Base-by-base conservation (phyloP, 2,113 vertebrate species). In the Condylura cristata region DNA sequence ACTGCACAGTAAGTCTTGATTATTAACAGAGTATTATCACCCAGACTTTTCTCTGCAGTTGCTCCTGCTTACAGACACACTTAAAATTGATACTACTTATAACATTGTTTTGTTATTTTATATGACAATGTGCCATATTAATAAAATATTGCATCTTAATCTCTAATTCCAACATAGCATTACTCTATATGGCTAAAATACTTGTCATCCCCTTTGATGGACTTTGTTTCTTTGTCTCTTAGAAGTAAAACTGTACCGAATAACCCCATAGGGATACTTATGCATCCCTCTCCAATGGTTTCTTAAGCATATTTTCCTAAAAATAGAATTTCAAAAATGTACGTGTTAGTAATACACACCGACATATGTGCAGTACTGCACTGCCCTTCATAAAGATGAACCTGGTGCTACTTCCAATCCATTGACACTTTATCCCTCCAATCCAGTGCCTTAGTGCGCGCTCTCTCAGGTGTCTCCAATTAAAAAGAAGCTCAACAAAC, bases 141-240 rank as follows among this genome's bases (percentile, higher is more conserved):
- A 13, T 74, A 84, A 85, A 34, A 34, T 61, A 72, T 86, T 65
- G 44, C 32, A 14, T 48, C 32, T 11, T 41, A 30, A 34, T 44
- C 71, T 93, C 13, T 61, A 82, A 93, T 68, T 95, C 22, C 17
- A 51, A 8, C 26, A 46, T 17, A 48, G 56, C 71, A 13, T 46
- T 83, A 41, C 13, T 53, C 63, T 71, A 63, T 65, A 26, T 39
- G 30, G 24, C 22, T 86, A 12, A 66, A 58, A 71, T 89, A 60
- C 51, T 37, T 63, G 37, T 65, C 22, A 53, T 75, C 37, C 7
- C 18, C 32, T 65, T 41, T 24, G 61, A 56, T 46, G 46, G 37
- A 63, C 37, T 60, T 80, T 72, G 41, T 79, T 46, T 80, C 66
- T 91, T 37, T 56, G 56, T 53, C 74, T 85, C 60, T 92, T 81